Base-by-base conservation (phyloP, 2,888 invertebrate genomes). In the Mesodorylaimus sp. region DNA sequence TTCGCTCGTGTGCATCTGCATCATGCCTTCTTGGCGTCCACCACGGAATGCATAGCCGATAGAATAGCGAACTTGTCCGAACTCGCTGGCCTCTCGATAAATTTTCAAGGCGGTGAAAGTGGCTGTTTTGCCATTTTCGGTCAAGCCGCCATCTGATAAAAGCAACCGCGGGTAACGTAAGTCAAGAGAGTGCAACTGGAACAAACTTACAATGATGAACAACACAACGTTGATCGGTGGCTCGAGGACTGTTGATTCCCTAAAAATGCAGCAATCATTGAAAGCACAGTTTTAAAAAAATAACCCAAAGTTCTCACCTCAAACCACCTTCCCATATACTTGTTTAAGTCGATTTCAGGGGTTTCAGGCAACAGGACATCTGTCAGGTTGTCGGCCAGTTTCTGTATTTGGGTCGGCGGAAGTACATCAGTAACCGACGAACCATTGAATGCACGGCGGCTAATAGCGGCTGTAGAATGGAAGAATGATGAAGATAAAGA, bases 91-190 rank as follows among this genome's bases (percentile, higher is more conserved):
- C 50, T 65, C 64, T 37, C 64, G 56, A 57, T 65, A 64, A 55
- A 64, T 65, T 53, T 65, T 65, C 47, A 64, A 58, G 5, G 64
- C 64, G 21, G 64, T 64, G 58, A 65, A 64, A 23, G 64, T 64
- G 48, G 65, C 63, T 36, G 64, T 64, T 57, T 64, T 63, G 50
- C 65, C 63, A 54, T 64, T 64, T 50, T 62, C 58, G 42, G 64
- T 64, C 19, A 64, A 56, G 50, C 64, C 64, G 51, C 64, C 64
- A 55, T 65, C 63, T 63, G 53, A 42, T 57, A 56, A 32, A 10
- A 32, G 32, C 10, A 32, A 32, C 16, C 16, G 10, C 10, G 10
- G 16, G 32, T 13, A 32, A 32, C 10, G 32, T 32, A 13, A 32
- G 32, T 32, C 10, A 32, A 32, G 16, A 13, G 16, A 32, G 10